These are phyloP conservation scores for Phalacrocorax aristotelis DNA, from an alignment of 2,113 vertebrate genomes.

Conservation along the genomic window DNA sequence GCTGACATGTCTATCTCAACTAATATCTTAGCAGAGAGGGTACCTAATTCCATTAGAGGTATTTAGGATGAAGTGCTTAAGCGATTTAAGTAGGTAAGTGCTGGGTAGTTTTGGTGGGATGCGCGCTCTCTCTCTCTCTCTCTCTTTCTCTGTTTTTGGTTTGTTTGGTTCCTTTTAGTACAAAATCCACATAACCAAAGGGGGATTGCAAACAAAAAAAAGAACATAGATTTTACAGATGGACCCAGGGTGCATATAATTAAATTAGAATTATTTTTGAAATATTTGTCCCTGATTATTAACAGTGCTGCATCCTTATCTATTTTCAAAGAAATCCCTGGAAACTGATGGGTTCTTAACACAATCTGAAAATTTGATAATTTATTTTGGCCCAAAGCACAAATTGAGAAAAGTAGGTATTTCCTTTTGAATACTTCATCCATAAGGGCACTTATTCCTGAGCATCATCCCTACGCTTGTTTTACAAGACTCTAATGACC, in stretches of 20 bases:
- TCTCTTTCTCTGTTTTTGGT: neutral
- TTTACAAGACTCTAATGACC: neutral
- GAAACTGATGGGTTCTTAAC: neutral
- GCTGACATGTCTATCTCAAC: neutral
- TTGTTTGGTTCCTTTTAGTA: neutral
- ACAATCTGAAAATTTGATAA: neutral
- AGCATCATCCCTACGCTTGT: neutral
- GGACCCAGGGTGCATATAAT: neutral
- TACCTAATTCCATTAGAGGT: neutral
- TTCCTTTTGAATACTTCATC: neutral
- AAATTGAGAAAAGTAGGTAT: neutral
- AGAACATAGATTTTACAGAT: neutral
- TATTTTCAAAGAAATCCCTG: neutral
- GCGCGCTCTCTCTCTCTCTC: too few species aligned
- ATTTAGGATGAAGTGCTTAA: neutral
- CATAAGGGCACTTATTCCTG: neutral
- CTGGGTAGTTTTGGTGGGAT: neutral
- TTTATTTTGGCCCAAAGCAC: neutral
- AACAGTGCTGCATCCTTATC: neutral
- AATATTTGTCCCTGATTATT: neutral
- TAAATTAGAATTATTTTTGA: neutral
- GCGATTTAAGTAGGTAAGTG: neutral
- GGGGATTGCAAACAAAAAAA: neutral
- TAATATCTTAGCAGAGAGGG: neutral
- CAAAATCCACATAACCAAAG: neutral